A percentile compares a stretch with the other conserved stretches of the same genome.
These are phyloP conservation scores for Noctua janthe DNA, from an alignment of 2,888 invertebrate species.

Conservation along the genomic window DNA sequence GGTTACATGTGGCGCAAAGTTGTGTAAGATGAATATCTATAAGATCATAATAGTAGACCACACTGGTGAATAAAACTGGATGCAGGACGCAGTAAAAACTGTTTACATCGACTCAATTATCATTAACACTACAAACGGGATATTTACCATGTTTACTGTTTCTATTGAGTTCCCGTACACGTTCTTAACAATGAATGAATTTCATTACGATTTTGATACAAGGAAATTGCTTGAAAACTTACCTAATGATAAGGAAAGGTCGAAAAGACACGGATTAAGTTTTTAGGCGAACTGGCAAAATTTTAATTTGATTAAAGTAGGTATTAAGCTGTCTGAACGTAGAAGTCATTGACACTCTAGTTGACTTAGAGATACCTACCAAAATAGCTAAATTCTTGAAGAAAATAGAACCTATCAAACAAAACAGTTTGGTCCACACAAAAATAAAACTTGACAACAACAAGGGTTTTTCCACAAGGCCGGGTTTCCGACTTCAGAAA, in stretches of 20 bases:
- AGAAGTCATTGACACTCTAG: conserved; percentile 4
- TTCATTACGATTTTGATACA: too few relatives aligned
- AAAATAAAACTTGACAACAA: not conserved
- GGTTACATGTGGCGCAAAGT: conserved; percentile 5
- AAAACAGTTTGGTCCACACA: not conserved
- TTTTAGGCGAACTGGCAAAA: not conserved
- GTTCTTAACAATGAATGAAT: too few relatives aligned
- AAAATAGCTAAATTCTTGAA: not conserved
- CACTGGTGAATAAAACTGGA: not conserved
- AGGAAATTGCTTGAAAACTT: not conserved
- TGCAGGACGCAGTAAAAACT: not conserved
- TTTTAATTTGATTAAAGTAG: not conserved
- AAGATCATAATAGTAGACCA: not conserved
- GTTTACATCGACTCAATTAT: too few relatives aligned
- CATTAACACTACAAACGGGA: too few relatives aligned
- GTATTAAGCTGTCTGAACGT: not conserved
- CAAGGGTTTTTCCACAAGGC: not conserved
- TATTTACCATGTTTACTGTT: too few relatives aligned
- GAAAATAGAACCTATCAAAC: not conserved
- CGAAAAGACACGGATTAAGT: not conserved
- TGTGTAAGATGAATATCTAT: not conserved
- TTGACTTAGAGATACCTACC: not conserved
- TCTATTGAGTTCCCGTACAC: too few relatives aligned
- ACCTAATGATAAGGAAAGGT: too few relatives aligned
- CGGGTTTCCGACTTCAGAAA: not conserved